Evolutionary conservation across 1,140 invertebrate species (phyloP).

Genomic region (Cotesia typhae): DNA sequence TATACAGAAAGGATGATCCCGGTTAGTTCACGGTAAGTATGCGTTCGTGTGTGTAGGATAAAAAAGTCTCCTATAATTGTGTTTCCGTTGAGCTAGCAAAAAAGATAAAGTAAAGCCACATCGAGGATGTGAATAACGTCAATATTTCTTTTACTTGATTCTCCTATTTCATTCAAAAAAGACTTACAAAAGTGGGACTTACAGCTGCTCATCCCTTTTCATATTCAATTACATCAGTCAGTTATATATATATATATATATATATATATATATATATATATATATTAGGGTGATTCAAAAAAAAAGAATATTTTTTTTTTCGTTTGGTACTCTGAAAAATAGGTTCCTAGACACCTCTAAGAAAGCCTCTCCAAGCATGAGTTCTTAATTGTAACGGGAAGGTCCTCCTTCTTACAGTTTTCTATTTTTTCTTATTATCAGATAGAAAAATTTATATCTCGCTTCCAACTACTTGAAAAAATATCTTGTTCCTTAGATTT

Average conservation of each 20-base stretch:
- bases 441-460: no score
- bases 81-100: conserved; percentile 42
- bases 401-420: no score
- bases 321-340: no score
- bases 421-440: no score
- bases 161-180: conserved; percentile 1
- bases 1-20: conserved; percentile 40
- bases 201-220: conserved; percentile 21
- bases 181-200: conserved; percentile 44
- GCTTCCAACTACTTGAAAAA: no score
- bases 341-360: no score
- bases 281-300: no score
- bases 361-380: no score
- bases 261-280: no score
- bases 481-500: no score
- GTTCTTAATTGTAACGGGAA: no score
- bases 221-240: conserved; percentile 19
- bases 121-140: conserved; percentile 44
- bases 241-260: background rate
- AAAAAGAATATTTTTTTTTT: no score
- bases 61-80: conserved; percentile 53
- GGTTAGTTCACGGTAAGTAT: conserved; percentile 45
- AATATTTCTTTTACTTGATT: conserved; percentile 43
- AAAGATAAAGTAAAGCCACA: conserved; percentile 44
- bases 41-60: conserved; percentile 41